These are phyloP conservation scores for Electrophaes corylata DNA, from an alignment of 2,888 invertebrate genomes.

Conservation along the genomic window DNA sequence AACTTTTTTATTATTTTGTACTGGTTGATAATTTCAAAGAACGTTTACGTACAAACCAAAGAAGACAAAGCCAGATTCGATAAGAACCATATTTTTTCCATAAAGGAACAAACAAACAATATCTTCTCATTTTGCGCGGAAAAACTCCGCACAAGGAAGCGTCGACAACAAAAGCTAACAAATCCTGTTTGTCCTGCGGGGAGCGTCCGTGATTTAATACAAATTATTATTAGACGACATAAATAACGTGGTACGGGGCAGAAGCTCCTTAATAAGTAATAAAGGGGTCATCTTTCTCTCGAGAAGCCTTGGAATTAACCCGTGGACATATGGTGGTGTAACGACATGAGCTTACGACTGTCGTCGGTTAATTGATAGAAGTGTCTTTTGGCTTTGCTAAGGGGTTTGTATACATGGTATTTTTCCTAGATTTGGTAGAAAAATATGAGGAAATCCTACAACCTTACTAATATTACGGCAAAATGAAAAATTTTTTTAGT, in stretches of 20 bases:
- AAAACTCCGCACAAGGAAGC: conserved; percentile 52
- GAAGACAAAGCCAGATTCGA: conserved; percentile 32
- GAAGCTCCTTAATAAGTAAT: conserved; percentile 82
- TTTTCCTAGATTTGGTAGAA: no score
- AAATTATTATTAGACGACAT: conserved; percentile 84
- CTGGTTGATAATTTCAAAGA: conserved; percentile 36
- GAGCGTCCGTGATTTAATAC: conserved; percentile 82
- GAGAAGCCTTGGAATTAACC: conserved; percentile 70
- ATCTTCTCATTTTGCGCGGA: conserved; percentile 62
- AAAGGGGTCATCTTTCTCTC: conserved; percentile 81
- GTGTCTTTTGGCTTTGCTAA: conserved; percentile 30
- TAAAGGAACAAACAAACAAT: conserved; percentile 61
- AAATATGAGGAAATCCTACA: no score
- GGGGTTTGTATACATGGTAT: no score
- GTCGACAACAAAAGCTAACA: conserved; percentile 80
- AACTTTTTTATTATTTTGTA: background rate
- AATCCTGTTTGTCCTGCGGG: conserved; percentile 80
- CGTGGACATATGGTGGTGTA: conserved; percentile 67
- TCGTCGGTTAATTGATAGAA: conserved; percentile 43
- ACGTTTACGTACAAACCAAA: conserved; percentile 15
- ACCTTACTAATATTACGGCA: no score
- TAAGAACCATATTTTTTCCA: conserved; percentile 54
- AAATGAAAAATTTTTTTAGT: no score
- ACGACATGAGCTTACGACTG: conserved; percentile 43
- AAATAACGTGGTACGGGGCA: conserved; percentile 78